Percentiles rank a stretch among this genome's conserved stretches.
Evolutionary conservation across 2,797 vertebrate species (phyloP).

Genomic region (Manis pentadactyla): DNA sequence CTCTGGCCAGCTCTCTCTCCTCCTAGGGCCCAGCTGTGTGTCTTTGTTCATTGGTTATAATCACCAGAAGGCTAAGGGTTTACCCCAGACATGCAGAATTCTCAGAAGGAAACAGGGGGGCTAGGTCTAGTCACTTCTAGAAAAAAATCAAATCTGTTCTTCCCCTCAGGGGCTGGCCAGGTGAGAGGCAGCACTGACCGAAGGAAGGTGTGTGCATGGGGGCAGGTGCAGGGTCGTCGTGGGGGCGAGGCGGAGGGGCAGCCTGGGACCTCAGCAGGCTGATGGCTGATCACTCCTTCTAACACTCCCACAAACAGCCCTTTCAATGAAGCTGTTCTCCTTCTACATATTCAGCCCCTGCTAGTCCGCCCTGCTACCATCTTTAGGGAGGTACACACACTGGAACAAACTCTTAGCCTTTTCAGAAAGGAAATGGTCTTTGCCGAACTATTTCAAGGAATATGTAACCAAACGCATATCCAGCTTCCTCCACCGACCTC

Average conservation of each 20-base stretch:
- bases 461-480: background rate
- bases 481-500: background rate
- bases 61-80: background rate
- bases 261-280: background rate
- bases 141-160: conserved; percentile 23
- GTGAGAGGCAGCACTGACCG: background rate
- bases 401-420: background rate
- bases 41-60: background rate
- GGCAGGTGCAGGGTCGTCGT: background rate
- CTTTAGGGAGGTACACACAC: background rate
- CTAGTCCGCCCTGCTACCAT: background rate
- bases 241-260: background rate
- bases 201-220: background rate
- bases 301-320: background rate
- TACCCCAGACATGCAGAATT: background rate
- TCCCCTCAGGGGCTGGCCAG: background rate
- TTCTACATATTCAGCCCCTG: background rate
- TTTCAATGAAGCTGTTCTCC: background rate
- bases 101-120: background rate
- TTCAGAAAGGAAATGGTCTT: background rate
- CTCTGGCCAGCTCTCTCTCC: background rate
- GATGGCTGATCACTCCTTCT: background rate
- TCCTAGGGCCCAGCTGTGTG: background rate
- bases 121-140: conserved; percentile 20
- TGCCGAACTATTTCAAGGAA: conserved; percentile 27